Evolutionary conservation across 1,140 invertebrate species (phyloP).

Genomic region (Vanessa atalanta): DNA sequence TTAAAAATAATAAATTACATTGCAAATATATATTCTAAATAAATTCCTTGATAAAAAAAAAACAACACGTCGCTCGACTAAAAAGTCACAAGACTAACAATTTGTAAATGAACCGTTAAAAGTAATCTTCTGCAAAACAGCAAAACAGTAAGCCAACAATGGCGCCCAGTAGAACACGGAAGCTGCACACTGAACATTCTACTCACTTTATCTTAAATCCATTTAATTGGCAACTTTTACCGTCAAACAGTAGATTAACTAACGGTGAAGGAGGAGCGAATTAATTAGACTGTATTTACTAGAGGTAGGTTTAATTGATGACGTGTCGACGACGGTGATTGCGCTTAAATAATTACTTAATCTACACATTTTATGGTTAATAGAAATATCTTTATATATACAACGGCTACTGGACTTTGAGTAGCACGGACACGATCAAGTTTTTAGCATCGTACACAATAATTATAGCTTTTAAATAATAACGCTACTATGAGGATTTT

Average conservation of each 20-base stretch:
- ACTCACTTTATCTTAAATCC: conserved; percentile 33
- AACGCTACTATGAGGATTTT: no score
- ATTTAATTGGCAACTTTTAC: conserved; percentile 42
- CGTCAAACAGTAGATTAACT: conserved; percentile 36
- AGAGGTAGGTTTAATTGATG: conserved; percentile 7
- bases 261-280: conserved; percentile 36
- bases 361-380: conserved; percentile 2
- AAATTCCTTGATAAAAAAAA: no score
- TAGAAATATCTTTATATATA: background rate
- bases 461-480: no score
- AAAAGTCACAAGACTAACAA: background rate
- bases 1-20: no score
- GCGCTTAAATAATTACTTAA: conserved; percentile 13
- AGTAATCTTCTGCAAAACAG: background rate
- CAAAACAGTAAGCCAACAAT: conserved; percentile 26
- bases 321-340: background rate
- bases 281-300: conserved; percentile 32
- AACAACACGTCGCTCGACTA: no score
- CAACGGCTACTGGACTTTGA: no score
- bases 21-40: no score
- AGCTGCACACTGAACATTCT: conserved; percentile 34
- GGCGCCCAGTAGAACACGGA: conserved; percentile 33
- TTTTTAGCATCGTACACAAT: no score
- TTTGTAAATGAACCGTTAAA: conserved; percentile 1
- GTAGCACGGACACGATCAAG: no score